Base-by-base conservation (phyloP, 1,140 invertebrate genomes). In the Metaphire vulgaris region DNA sequence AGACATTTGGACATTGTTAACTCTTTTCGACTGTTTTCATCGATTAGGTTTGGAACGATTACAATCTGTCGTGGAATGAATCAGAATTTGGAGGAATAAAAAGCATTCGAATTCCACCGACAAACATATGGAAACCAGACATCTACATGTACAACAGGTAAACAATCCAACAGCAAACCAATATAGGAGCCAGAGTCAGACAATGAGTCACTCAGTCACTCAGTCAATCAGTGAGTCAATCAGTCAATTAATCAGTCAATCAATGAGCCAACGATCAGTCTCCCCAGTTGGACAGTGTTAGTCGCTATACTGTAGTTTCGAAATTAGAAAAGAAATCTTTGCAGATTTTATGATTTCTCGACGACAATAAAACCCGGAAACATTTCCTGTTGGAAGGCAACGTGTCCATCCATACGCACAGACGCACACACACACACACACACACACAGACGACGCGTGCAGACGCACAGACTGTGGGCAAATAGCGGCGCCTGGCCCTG, bases 11-110 rank as follows among this genome's bases (percentile, higher is more conserved):
- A n/a, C n/a, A n/a, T n/a, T n/a, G n/a, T n/a, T n/a, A n/a, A n/a
- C 26, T 65, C 26, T 26, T 15, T 26, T 65, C 26, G 26, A 65
- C 14, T 26, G 56, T 65, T 65, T 65, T 14, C 16, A 12, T 75
- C n/a, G n/a, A 0, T 30, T 68, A 88, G 86, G 84, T 86, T 76
- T 89, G 88, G 88, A 81, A 85, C 74, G 88, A 89, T 81, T 87
- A 88, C 69, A 80, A 87, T 33, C 79, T 89, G 6, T 76, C 66
- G 1, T 89, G 88, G 88, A 82, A 88, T 80, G 85, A 87, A 28
- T 74, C 75, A 33, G 84, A 88, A 32, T 89, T 82, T 80, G 83
- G 81, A 32, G 83, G 83, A n/a, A 76, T 89, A 16, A 82, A 80
- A 66, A 85, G 81, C 41, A 84, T 89, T 66, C 80, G 87, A 1